Conservation (phyloP, 2,888 invertebrate species). For the Epistrophella euchroma region DNA sequence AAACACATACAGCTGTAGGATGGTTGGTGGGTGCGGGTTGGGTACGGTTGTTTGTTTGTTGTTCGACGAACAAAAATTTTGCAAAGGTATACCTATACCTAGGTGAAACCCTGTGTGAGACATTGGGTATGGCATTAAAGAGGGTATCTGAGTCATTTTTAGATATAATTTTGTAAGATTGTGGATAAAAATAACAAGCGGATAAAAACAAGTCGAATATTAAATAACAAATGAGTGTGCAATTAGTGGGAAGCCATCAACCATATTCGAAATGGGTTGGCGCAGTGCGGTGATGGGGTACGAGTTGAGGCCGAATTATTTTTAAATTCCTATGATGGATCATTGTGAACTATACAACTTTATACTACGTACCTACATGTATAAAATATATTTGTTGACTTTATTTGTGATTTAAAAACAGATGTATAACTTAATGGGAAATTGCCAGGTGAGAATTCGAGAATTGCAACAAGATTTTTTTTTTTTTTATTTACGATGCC, state of each 20-base stretch:
- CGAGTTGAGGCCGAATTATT: slow-evolving; percentile 1
- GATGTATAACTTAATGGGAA: slow-evolving; percentile 21
- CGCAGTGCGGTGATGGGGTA: neutral
- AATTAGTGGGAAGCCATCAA: slow-evolving; percentile 50
- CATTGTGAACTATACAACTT: neutral
- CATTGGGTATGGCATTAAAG: slow-evolving; percentile 17
- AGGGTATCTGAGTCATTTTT: slow-evolving; percentile 61
- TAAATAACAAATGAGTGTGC: slow-evolving; percentile 74
- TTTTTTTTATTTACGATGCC: neutral
- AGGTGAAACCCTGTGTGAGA: slow-evolving; percentile 39
- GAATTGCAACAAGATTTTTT: slow-evolving; percentile 17
- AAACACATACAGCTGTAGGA: neutral
- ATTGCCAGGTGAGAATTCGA: slow-evolving; percentile 20
- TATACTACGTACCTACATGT: neutral
- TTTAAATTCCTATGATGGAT: slow-evolving; percentile 24
- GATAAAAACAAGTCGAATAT: slow-evolving; percentile 55
- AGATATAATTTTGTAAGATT: slow-evolving; percentile 63
- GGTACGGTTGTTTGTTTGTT: slow-evolving; percentile 39
- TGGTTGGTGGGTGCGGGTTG: slow-evolving; percentile 7
- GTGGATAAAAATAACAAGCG: slow-evolving; percentile 61
- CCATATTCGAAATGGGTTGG: slow-evolving; percentile 6
- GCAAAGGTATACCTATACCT: neutral
- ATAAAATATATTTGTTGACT: neutral
- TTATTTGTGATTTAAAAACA: slow-evolving; percentile 27
- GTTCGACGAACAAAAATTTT: slow-evolving; percentile 26